Percentiles rank a stretch among this genome's conserved stretches.
Evolutionary conservation across 2,113 vertebrate genomes (phyloP).

Genomic region (Strix aluco): DNA sequence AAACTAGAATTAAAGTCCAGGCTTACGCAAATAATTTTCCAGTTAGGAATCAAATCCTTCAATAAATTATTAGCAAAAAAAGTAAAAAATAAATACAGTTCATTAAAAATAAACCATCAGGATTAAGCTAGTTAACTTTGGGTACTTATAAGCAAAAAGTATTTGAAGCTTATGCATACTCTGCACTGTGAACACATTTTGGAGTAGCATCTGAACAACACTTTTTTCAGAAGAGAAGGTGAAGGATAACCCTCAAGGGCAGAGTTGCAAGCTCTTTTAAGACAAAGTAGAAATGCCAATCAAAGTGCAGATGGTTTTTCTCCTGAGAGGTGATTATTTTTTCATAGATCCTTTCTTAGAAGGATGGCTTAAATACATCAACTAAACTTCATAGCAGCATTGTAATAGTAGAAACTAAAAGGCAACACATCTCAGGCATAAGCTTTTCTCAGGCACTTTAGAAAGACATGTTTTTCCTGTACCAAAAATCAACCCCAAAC

Average conservation of each 20-base stretch:
- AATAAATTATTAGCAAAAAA: neutral
- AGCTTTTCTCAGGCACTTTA: neutral
- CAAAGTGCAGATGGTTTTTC: constrained; percentile 49
- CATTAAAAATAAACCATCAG: neutral
- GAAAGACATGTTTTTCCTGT: neutral
- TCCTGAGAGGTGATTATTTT: constrained; percentile 51
- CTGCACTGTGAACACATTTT: neutral
- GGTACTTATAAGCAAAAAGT: neutral
- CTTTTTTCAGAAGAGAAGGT: constrained; percentile 13
- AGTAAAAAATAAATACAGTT: neutral
- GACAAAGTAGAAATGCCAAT: constrained; percentile 43
- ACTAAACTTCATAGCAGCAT: neutral
- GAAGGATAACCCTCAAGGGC: constrained; percentile 60
- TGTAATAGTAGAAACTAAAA: neutral
- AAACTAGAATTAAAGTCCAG: neutral
- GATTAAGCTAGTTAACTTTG: neutral
- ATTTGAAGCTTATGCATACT: neutral
- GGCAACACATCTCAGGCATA: neutral
- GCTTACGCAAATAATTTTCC: neutral
- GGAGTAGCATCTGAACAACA: neutral
- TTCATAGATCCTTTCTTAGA: constrained; percentile 15
- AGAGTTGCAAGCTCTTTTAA: constrained; percentile 55
- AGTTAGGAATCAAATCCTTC: neutral
- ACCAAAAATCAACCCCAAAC: neutral
- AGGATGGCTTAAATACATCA: constrained; percentile 36